Conservation (phyloP, 2,888 invertebrate species). For the Netelia melanura region DNA sequence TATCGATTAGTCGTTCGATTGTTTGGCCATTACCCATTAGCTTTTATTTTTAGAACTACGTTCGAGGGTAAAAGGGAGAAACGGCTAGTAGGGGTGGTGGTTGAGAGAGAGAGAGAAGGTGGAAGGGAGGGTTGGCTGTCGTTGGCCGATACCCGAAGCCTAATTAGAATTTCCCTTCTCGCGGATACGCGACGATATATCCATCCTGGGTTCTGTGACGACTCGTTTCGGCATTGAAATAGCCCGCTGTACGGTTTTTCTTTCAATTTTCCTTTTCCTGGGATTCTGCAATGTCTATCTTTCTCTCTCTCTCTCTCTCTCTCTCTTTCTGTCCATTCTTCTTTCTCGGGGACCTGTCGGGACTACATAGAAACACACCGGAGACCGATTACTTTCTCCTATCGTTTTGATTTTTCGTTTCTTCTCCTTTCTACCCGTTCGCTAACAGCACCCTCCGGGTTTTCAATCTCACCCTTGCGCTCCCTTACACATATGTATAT, state of each 20-base stretch:
- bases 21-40: conserved; percentile 74
- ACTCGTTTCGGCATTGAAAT: conserved; percentile 34
- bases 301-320: conserved; percentile 3
- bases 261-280: conserved; percentile 22
- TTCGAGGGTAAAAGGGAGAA: conserved; percentile 31
- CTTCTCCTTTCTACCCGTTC: conserved; percentile 24
- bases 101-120: neutral
- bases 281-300: neutral
- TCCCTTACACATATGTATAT: conserved; percentile 9
- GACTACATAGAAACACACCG: conserved; percentile 47
- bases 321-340: neutral
- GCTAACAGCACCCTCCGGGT: conserved; percentile 44
- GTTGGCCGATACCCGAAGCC: conserved; percentile 73
- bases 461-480: conserved; percentile 22
- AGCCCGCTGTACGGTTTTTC: conserved; percentile 32
- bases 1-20: conserved; percentile 81
- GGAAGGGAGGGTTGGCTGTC: conserved; percentile 65
- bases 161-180: conserved; percentile 73
- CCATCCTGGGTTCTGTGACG: conserved; percentile 19
- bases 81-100: neutral
- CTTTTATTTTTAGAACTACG: conserved; percentile 78
- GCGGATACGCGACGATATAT: conserved; percentile 51
- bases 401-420: conserved; percentile 57
- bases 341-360: conserved; percentile 47
- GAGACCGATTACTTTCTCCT: conserved; percentile 63